These are phyloP conservation scores for Cyanistes caeruleus DNA, from an alignment of 2,113 vertebrate species.

Conservation along the genomic window DNA sequence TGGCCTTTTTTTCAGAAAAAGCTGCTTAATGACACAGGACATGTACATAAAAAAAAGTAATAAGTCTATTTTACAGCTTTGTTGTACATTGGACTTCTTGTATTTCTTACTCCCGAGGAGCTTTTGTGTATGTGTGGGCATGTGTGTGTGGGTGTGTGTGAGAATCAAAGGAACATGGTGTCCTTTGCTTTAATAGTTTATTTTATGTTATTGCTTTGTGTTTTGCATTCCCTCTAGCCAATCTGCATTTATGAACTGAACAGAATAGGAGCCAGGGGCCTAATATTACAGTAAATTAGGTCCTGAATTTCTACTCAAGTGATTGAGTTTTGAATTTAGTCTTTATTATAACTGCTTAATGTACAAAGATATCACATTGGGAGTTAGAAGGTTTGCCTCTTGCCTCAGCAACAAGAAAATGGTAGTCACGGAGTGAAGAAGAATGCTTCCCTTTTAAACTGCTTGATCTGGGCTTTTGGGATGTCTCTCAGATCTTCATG, in stretches of 20 bases:
- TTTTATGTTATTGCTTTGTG: slow-evolving; percentile 51
- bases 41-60: slow-evolving; percentile 51
- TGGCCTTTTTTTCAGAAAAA: slow-evolving; percentile 8
- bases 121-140: neutral
- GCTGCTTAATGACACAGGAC: slow-evolving; percentile 31
- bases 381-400: neutral
- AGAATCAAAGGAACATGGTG: slow-evolving; percentile 58
- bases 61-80: slow-evolving; percentile 57
- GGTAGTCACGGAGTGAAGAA: neutral
- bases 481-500: neutral
- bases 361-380: slow-evolving; percentile 20
- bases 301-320: slow-evolving; percentile 37
- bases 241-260: slow-evolving; percentile 67
- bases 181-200: slow-evolving; percentile 63
- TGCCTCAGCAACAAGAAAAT: neutral
- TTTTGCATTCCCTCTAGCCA: slow-evolving; percentile 61
- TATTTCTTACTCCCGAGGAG: neutral
- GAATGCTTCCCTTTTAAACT: neutral
- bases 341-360: slow-evolving; percentile 61
- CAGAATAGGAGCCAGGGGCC: slow-evolving; percentile 57
- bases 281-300: slow-evolving; percentile 53
- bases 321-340: slow-evolving; percentile 47
- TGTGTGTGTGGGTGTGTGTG: neutral
- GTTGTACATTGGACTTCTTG: neutral
- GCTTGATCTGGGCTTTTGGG: neutral